These are phyloP conservation scores for Eulemur albifrons DNA, from an alignment of 2,797 vertebrate species.

Conservation along the genomic window DNA sequence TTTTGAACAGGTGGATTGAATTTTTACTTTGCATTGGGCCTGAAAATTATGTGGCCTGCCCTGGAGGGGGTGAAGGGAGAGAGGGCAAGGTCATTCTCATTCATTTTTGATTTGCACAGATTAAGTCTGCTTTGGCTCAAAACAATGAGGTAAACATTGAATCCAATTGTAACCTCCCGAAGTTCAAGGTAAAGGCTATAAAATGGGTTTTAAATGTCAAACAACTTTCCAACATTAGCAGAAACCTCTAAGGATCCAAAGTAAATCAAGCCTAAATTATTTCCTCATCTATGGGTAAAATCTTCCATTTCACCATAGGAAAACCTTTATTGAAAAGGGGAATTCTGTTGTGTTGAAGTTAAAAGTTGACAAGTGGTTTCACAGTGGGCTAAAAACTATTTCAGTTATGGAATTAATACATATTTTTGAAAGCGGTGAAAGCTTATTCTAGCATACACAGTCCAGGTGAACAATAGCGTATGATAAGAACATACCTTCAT, in stretches of 20 bases:
- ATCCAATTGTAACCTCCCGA: background rate
- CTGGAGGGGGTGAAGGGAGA: background rate
- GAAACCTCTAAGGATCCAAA: constrained; percentile 33
- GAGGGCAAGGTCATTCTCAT: background rate
- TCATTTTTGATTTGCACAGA: background rate
- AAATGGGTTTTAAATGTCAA: constrained; percentile 60
- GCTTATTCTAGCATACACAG: background rate
- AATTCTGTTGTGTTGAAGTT: background rate
- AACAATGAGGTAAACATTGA: constrained; percentile 52
- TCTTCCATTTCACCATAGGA: background rate
- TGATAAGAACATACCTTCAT: background rate
- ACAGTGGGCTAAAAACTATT: background rate
- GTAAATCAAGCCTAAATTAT: constrained; percentile 38
- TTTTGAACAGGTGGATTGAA: background rate
- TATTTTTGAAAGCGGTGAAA: background rate
- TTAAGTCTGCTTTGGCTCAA: constrained; percentile 40
- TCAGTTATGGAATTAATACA: background rate
- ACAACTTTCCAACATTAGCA: constrained; percentile 23
- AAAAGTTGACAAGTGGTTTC: background rate
- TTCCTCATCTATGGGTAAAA: background rate
- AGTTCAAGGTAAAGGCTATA: constrained; percentile 52
- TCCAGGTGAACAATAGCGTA: background rate
- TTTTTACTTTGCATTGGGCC: background rate
- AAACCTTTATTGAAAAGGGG: background rate
- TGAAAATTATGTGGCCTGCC: background rate